phyloP scores from a whole-genome alignment of 2,113 vertebrate species.

The Chamaetylas fuelleborni region DNA sequence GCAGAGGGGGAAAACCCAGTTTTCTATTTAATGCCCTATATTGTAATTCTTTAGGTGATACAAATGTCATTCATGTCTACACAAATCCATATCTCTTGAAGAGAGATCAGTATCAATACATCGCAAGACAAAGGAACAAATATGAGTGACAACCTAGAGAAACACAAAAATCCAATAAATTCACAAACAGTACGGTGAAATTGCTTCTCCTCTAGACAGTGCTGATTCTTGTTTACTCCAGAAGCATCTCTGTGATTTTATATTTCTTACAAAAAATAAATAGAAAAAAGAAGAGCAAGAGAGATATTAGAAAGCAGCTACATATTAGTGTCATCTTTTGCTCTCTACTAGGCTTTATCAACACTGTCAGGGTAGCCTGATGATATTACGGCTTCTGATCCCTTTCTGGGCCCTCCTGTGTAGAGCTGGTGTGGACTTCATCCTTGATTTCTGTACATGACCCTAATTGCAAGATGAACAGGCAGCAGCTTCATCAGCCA shows the following conservation, averaged over 20 bases:
- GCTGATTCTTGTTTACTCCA: not conserved
- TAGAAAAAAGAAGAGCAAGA: too few relatives aligned
- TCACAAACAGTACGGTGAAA: not conserved
- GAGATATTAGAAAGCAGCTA: not conserved
- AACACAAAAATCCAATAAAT: not conserved
- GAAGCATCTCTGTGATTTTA: not conserved
- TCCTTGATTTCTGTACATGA: not conserved
- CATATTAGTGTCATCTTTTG: not conserved
- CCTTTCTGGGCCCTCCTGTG: not conserved
- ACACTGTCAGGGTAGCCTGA: not conserved
- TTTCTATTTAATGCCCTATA: not conserved
- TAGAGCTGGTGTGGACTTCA: not conserved
- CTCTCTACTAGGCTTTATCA: not conserved
- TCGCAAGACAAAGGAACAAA: not conserved
- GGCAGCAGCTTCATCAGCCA: not conserved
- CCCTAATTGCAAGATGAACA: not conserved
- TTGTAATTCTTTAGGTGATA: not conserved
- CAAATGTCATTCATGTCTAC: not conserved
- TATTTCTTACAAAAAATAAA: not conserved
- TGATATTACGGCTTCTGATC: not conserved
- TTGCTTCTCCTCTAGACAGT: fast-evolving
- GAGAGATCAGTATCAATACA: not conserved
- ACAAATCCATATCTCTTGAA: not conserved
- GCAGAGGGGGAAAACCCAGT: fast-evolving
- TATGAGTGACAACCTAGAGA: not conserved